Percentiles rank a stretch among this genome's conserved stretches.
These are phyloP conservation scores for Pantherophis vulpinus DNA, from an alignment of 2,797 vertebrate genomes.

Conservation along the genomic window DNA sequence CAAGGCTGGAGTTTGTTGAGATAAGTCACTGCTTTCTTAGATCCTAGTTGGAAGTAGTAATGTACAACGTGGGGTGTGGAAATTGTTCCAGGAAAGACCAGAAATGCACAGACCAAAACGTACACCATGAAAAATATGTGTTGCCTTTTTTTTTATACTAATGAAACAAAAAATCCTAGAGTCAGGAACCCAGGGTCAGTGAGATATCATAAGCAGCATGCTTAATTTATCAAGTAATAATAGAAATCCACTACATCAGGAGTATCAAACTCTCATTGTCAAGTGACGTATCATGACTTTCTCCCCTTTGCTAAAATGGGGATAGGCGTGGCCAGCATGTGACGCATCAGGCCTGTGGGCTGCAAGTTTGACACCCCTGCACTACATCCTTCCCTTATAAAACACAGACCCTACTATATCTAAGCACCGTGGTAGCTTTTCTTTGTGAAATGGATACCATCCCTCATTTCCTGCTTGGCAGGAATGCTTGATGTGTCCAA, in stretches of 20 bases:
- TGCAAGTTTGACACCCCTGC: too few relatives aligned
- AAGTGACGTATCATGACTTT: too few relatives aligned
- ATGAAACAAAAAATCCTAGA: not conserved
- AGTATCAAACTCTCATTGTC: too few relatives aligned
- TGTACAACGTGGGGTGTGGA: not conserved
- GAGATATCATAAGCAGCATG: not conserved
- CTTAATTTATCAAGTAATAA: not conserved
- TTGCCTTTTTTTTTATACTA: not conserved
- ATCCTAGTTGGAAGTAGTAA: not conserved
- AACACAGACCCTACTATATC: not conserved
- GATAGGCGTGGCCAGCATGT: too few relatives aligned
- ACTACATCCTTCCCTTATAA: not conserved
- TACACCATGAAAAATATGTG: not conserved
- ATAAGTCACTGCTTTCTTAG: not conserved
- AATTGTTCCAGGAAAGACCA: not conserved
- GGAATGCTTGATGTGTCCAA: not conserved
- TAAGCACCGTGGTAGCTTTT: not conserved
- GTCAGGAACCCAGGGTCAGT: not conserved
- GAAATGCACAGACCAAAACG: not conserved
- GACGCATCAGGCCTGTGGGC: too few relatives aligned
- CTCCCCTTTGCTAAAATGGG: too few relatives aligned
- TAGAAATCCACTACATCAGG: not conserved
- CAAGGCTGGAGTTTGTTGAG: slow-evolving; percentile 16
- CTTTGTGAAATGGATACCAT: not conserved
- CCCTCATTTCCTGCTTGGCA: not conserved